Evolutionary conservation across 1,140 invertebrate genomes (phyloP), one percentile per base, ranked within the genome.

Genomic region (Cotesia typhae): DNA sequence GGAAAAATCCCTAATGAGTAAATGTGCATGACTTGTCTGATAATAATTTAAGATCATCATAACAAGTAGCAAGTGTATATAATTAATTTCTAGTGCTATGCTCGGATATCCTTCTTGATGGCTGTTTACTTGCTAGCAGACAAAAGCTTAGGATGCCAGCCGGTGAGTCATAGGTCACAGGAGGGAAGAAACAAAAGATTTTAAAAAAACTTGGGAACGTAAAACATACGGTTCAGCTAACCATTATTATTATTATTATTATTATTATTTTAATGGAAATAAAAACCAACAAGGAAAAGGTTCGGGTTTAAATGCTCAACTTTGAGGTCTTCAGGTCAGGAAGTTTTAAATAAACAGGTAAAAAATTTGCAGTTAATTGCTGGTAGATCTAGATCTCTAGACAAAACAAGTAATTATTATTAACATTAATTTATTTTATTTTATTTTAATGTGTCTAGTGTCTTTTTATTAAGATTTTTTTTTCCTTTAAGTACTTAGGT

Each of bases 61-160:
- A 66, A 51, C 37, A 66, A 35, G 9, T 20, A 52, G 36, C 41
- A 47, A 47, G 41, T 47, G 41, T 41, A 37, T n/a, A 65, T 52
- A 66, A 66, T 66, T 38, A 66, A 53, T 52, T 47, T 47, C 41
- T 47, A 47, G 41, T 47, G 28, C 63, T 17, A 36, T 14, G n/a
- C n/a, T 66, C 64, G 64, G 64, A 66, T 66, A 66, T 69, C 68
- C 59, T 53, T 36, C 51, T 59, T 59, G 55, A 59, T 28, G 17
- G 67, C n/a, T 38, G 60, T 17, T 37, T 3, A 41, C 28, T 28
- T 28, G 36, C 6, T 7, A 38, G 3, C 63, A 47, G 12, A 65
- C 36, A 47, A 47, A 47, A 7, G 5, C 41, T 47, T 10, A 7
- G 41, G 41, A 47, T 0, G 41, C 10, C 41, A 47, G 41, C 41